Base-by-base conservation (phyloP, 2,888 invertebrate species). In the Hemaris fuciformis region DNA sequence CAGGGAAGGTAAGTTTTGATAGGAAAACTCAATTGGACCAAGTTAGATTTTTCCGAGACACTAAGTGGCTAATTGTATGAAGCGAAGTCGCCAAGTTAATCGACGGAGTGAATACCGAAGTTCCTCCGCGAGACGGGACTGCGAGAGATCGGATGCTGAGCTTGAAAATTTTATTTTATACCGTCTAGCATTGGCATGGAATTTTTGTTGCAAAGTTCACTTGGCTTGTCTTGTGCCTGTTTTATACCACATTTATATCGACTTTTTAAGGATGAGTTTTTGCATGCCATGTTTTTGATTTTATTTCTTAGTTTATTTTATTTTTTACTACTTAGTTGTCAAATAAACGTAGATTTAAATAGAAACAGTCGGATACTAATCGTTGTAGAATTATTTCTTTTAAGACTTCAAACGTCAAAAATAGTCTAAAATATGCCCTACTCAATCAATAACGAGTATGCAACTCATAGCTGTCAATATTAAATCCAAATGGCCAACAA, bases 21-120 rank as follows among this genome's bases (percentile, higher is more conserved):
- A 60, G 38, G 64, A 65, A 64, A 66, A 69, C 67, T 68, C 65
- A 65, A 71, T 74, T 65, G 74, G 70, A 62, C 64, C 64, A 69
- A 68, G 61, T 61, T 63, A 61, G 68, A 68, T 79, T 78, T 80
- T 79, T 76, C 74, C 75, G 75, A 81, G 80, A 79, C 82, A 85
- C 80, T 83, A 83, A 84, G 81, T 76, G 74, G 79, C 76, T 87
- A 87, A 89, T 89, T 85, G 83, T 84, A 81, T 84, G 82, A 87
- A 81, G 80, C 71, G 81, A 80, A 82, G 86, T 88, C 85, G 84
- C 81, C 84, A 82, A 85, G 85, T 84, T 87, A 83, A 86, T 86
- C 81, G 78, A 80, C 77, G 85, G 88, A 88, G 84, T 87, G 88
- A 88, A 88, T 87, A 87, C 83, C 76, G 77, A 73, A 73, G 76